Evolutionary conservation across 2,797 vertebrate genomes (phyloP).

Genomic region (Halcyon smyrnensis): DNA sequence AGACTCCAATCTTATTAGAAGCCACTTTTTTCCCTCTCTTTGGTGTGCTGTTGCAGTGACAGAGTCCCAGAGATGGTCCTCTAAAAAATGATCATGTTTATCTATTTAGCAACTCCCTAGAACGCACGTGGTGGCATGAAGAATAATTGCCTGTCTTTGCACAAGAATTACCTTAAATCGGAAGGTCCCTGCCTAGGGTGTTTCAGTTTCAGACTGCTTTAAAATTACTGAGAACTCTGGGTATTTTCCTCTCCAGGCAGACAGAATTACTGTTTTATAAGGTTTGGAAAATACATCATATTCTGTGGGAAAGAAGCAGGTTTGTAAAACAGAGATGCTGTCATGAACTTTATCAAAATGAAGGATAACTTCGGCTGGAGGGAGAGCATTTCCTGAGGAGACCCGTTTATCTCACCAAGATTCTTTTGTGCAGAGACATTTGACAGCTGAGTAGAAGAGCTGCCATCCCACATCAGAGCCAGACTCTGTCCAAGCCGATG

Average conservation of each 20-base stretch:
- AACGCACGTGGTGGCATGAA: fast-evolving
- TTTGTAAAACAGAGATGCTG: slow-evolving; percentile 24
- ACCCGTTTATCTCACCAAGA: background rate
- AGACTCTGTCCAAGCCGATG: background rate
- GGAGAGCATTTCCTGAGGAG: slow-evolving; percentile 4
- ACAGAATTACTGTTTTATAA: background rate
- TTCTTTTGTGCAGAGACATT: background rate
- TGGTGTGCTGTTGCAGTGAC: background rate
- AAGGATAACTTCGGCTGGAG: slow-evolving; percentile 8
- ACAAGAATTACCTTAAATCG: fast-evolving
- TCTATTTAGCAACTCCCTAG: background rate
- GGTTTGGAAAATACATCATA: background rate
- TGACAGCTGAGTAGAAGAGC: slow-evolving; percentile 26
- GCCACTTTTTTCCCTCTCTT: background rate
- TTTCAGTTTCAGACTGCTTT: background rate
- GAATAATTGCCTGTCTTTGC: background rate
- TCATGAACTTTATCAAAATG: slow-evolving; percentile 2
- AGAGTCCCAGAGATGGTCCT: background rate
- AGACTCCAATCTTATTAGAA: background rate
- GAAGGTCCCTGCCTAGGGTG: background rate
- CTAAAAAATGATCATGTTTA: background rate
- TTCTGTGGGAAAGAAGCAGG: background rate
- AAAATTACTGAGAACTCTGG: background rate
- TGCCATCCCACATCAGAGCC: background rate
- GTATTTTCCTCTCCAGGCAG: background rate